Base-by-base conservation (phyloP, 2,113 vertebrate species). In the Leucosticte australis region DNA sequence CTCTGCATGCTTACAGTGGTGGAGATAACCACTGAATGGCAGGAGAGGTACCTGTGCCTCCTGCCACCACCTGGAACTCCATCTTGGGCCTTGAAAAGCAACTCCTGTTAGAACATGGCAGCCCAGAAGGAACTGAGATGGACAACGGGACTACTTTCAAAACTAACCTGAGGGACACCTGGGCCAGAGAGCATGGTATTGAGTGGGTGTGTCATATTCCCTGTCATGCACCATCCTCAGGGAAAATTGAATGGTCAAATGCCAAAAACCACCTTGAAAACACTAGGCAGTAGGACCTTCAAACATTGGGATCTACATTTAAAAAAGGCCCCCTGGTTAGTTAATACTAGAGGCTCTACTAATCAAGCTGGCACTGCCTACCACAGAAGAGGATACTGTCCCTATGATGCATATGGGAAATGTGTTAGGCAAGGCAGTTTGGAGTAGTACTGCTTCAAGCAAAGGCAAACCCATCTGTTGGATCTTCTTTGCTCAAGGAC, bases 181-280 rank as follows among this genome's bases (percentile, higher is more conserved):
- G 15, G 56, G n/a, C n/a, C n/a, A 59, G n/a, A 11, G n/a, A 59
- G 10, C 56, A 17, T 1, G 0, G 6, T 26, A 13, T 7, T 68
- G 28, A 49, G 9, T 49, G 42, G 8, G 5, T 57, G n/a, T 33
- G 13, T 17, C 11, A 27, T 14, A 69, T 23, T 41, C 30, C 60
- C 14, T 22, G 18, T n/a, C 30, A 33, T 19, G 35, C 44, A 39
- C 9, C 21, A n/a, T 8, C 6, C 23, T 39, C 44, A 28, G 79
- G 9, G 35, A 41, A 82, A 50, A 12, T 2, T 28, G 30, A 59
- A 30, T 4, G 9, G 7, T 28, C 13, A 30, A 30, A 30, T 42
- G 12, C 21, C 21, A 52, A 60, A 83, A 70, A 23, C 1, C 19
- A 28, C 15, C 23, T 42, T n/a, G 79, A 50, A 41, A 70, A 6